These are phyloP conservation scores for Campoletis sonorensis DNA, from an alignment of 1,140 invertebrate species.

Conservation along the genomic window DNA sequence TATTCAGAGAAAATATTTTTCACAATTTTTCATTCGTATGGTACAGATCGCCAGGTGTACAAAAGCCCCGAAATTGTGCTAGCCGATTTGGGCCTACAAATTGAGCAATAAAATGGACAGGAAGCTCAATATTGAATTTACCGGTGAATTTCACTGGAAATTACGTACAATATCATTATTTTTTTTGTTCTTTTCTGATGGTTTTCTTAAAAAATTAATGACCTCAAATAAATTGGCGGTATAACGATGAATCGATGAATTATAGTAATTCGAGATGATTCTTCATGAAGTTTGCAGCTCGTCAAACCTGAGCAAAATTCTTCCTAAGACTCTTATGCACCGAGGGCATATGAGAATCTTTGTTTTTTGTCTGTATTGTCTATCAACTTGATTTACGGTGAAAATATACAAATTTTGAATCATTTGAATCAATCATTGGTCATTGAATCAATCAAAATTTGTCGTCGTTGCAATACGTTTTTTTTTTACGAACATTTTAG, in stretches of 20 bases:
- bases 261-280: not conserved
- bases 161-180: not conserved
- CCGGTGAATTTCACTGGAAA: slow-evolving; percentile 20
- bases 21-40: not conserved
- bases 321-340: slow-evolving; percentile 1
- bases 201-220: not conserved
- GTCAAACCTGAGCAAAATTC: slow-evolving; percentile 29
- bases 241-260: no score
- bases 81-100: slow-evolving; percentile 11
- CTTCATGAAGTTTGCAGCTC: slow-evolving; percentile 10
- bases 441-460: no score
- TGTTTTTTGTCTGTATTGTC: not conserved
- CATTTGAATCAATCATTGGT: no score
- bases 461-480: no score
- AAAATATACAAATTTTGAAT: no score
- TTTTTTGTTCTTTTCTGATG: not conserved
- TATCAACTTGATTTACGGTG: not conserved
- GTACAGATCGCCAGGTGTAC: not conserved
- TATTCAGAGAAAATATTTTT: not conserved
- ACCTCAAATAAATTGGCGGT: not conserved
- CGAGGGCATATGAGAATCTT: not conserved
- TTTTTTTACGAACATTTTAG: no score
- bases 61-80: slow-evolving; percentile 10
- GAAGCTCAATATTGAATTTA: slow-evolving; percentile 23
- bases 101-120: slow-evolving; percentile 35